Evolutionary conservation across 2,888 invertebrate species (phyloP).

Genomic region (Hypselothyrea guttata): DNA sequence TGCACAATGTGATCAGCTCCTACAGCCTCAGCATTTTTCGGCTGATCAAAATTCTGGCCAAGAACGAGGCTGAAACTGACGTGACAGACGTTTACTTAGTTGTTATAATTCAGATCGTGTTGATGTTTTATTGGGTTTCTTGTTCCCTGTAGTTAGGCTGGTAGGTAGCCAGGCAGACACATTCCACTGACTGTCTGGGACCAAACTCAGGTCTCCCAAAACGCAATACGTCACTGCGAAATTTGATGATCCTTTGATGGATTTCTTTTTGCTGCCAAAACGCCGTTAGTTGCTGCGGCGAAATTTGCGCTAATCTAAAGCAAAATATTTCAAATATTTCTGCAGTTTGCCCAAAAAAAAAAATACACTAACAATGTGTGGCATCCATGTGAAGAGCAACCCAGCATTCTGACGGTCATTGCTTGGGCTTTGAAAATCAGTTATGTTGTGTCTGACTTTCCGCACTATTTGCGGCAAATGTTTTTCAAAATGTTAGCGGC

Average conservation of each 20-base stretch:
- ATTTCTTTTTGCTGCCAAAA: slow-evolving; percentile 55
- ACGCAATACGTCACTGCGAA: slow-evolving; percentile 64
- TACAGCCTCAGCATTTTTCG: slow-evolving; percentile 43
- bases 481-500: slow-evolving; percentile 32
- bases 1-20: slow-evolving; percentile 17
- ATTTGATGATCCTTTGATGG: slow-evolving; percentile 77
- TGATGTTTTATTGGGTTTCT: slow-evolving; percentile 73
- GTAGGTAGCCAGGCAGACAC: slow-evolving; percentile 29
- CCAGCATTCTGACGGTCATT: slow-evolving; percentile 43
- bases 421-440: slow-evolving; percentile 16
- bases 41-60: slow-evolving; percentile 72
- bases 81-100: slow-evolving; percentile 76
- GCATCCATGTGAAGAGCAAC: slow-evolving; percentile 63
- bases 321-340: slow-evolving; percentile 66
- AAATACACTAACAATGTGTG: slow-evolving; percentile 49
- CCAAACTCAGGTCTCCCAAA: slow-evolving; percentile 21
- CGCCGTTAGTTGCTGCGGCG: slow-evolving; percentile 61
- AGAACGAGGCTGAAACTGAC: slow-evolving; percentile 45
- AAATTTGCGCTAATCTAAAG: slow-evolving; percentile 68
- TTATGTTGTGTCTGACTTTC: slow-evolving; percentile 29
- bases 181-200: slow-evolving; percentile 45
- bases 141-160: slow-evolving; percentile 13
- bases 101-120: slow-evolving; percentile 76
- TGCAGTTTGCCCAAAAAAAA: slow-evolving; percentile 13
- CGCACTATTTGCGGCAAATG: slow-evolving; percentile 71